Evolutionary conservation across 2,113 vertebrate genomes (phyloP).

Genomic region (Onychostoma macrolepis): DNA sequence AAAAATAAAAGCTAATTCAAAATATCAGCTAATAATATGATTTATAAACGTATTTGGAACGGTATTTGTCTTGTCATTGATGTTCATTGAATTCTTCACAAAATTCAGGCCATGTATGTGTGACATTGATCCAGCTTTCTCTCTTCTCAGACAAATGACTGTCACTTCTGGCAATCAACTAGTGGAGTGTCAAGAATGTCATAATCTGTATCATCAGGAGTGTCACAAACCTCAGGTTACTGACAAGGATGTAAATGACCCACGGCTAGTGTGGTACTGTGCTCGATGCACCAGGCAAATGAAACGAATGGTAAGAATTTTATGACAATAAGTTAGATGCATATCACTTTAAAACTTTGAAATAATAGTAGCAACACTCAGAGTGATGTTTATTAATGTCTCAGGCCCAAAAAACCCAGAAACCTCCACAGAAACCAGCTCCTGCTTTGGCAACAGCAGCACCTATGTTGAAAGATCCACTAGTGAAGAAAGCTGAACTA

Average conservation of each 20-base stretch:
- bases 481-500: conserved; percentile 92
- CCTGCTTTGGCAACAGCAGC: conserved; percentile 83
- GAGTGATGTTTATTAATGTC: conserved; percentile 13
- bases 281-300: conserved; percentile 96
- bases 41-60: not conserved
- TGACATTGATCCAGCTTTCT: not conserved
- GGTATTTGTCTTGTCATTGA: not conserved
- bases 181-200: conserved; percentile 98
- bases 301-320: conserved; percentile 92
- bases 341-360: not conserved
- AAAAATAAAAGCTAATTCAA: not conserved
- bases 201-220: conserved; percentile 98
- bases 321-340: not conserved
- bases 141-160: conserved; percentile 89
- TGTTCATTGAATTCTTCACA: not conserved
- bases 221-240: conserved; percentile 98
- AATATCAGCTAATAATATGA: not conserved
- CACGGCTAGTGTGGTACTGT: conserved; percentile 97
- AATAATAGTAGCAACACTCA: not conserved
- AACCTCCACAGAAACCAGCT: conserved; percentile 91
- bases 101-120: not conserved
- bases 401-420: conserved; percentile 94
- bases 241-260: conserved; percentile 98
- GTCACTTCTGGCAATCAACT: conserved; percentile 94
- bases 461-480: conserved; percentile 89